Percentiles rank a stretch among this genome's conserved stretches.
Evolutionary conservation across 2,113 vertebrate species (phyloP).

Genomic region (Tragelaphus buxtoni): DNA sequence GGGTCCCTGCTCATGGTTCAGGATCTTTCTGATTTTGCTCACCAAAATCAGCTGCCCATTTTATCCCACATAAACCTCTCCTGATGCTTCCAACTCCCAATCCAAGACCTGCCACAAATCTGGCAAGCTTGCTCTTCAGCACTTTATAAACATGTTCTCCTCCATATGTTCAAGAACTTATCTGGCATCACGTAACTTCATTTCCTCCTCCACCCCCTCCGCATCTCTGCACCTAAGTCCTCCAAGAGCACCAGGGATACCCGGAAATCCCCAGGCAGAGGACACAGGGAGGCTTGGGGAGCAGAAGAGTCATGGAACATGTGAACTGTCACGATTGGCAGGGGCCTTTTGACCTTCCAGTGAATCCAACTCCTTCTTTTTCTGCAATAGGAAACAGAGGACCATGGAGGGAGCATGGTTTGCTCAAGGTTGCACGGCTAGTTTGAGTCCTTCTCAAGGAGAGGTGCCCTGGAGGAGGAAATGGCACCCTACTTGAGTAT

Average conservation of each 20-base stretch:
- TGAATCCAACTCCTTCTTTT: background rate
- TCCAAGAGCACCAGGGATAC: conserved; percentile 1
- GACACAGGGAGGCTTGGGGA: background rate
- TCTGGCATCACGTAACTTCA: conserved; percentile 53
- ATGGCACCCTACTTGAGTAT: background rate
- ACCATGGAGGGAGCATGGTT: background rate
- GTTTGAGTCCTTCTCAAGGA: background rate
- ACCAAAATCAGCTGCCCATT: conserved; percentile 36
- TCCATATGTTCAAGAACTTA: conserved; percentile 65
- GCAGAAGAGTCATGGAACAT: background rate
- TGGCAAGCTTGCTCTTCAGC: conserved; percentile 46
- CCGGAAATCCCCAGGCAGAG: conserved; percentile 19
- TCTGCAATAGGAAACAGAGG: background rate
- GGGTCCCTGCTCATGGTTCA: background rate
- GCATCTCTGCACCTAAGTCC: background rate
- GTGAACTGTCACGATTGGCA: background rate
- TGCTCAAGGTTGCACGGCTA: background rate
- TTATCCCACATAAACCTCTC: conserved; percentile 28
- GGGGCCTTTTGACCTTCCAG: background rate
- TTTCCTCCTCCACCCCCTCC: conserved; percentile 47
- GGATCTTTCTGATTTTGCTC: background rate
- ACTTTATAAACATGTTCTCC: conserved; percentile 55
- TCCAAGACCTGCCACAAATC: conserved; percentile 43
- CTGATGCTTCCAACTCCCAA: background rate
- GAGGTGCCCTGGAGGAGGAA: background rate